Evolutionary conservation across 2,888 invertebrate genomes (phyloP), one percentile per base, ranked within the genome.

Genomic region (Eupithecia exiguata): DNA sequence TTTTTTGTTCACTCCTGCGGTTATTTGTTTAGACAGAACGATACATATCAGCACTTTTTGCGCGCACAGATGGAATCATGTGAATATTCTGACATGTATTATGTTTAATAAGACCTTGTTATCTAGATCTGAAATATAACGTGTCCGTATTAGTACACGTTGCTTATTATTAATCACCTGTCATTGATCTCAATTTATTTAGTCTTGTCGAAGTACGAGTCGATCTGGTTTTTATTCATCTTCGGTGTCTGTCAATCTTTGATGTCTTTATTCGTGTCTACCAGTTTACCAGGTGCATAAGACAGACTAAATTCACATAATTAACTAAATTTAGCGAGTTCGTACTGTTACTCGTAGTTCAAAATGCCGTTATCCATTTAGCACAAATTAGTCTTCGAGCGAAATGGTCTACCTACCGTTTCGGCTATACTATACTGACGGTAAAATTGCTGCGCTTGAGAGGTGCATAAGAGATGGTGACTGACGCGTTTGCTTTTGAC

Each of bases 1-100:
- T 83, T 87, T 86, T 87, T 87, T 86, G 80, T 77, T 68, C 80
- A 76, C 79, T 77, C 70, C 78, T 79, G 74, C 80, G 78, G 77
- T 84, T 89, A 88, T 89, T 89, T 88, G 87, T 89, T 89, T 88
- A 84, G 85, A 88, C 87, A 85, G 70, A 65, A 65, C 67, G 88
- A 89, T 88, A 85, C 80, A 81, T 83, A 88, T 88, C 88, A 81
- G 78, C 78, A 69, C 76, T 85, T 88, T 87, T 87, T 88, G 84
- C 76, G 73, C 71, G 62, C 82, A 78, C 81, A 80, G 84, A 83
- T 84, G 83, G 83, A 81, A 82, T 82, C 83, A 80, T 82, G 77
- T 80, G 67, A 62, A 74, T 68, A 68, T 72, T 77, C 75, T 78
- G 78, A 76, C 78, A 77, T 71, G 71, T 76, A 79, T 77, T 75